Evolutionary conservation across 2,113 vertebrate genomes (phyloP).

Genomic region (Stegastes partitus): DNA sequence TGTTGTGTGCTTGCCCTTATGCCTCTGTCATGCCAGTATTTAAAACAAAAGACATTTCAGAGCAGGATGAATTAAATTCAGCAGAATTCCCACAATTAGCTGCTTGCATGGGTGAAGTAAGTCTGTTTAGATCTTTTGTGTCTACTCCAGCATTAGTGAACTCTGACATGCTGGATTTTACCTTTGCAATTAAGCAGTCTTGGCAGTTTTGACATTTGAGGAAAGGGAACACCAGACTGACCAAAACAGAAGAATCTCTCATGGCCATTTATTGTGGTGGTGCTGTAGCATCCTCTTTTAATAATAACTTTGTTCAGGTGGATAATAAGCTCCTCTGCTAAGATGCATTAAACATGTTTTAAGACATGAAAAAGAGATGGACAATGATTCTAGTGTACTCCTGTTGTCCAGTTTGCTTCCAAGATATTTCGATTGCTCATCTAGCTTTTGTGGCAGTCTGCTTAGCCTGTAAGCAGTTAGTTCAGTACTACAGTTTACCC

Average conservation of each 20-base stretch:
- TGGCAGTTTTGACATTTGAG: constrained; percentile 3
- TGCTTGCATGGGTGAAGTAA: background rate
- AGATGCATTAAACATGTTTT: background rate
- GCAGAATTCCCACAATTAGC: background rate
- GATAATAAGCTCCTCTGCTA: background rate
- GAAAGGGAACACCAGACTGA: background rate
- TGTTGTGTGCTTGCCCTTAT: background rate
- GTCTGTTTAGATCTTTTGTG: background rate
- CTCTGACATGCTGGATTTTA: background rate
- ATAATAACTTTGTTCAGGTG: background rate
- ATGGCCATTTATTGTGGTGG: background rate
- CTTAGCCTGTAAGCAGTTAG: background rate
- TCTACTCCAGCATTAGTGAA: constrained; percentile 1
- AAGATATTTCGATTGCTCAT: too few species aligned
- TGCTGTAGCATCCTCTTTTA: background rate
- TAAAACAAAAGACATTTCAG: background rate
- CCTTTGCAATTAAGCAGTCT: background rate
- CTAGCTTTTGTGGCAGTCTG: background rate
- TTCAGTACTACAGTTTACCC: background rate
- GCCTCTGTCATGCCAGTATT: background rate
- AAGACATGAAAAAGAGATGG: background rate
- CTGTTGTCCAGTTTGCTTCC: too few species aligned
- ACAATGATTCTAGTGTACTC: too few species aligned
- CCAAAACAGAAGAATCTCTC: background rate
- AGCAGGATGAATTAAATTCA: background rate